These are phyloP conservation scores for Orchestia grillus DNA, from an alignment of 1,140 invertebrate species.

Conservation along the genomic window DNA sequence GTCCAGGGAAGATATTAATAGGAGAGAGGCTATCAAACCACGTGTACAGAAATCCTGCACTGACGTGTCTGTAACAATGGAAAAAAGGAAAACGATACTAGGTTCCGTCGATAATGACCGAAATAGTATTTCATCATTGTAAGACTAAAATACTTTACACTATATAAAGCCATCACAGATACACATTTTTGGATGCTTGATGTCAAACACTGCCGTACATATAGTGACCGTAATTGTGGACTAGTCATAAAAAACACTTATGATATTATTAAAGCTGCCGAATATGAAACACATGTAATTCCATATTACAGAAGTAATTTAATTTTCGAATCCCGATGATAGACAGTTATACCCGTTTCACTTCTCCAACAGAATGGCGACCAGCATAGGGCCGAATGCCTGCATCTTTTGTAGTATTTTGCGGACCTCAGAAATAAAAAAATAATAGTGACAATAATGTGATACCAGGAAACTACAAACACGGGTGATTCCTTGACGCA, in stretches of 20 bases:
- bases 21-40: neutral
- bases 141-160: neutral
- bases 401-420: no score
- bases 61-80: neutral
- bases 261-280: neutral
- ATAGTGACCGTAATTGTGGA: no score
- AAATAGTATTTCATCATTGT: neutral
- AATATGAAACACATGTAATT: neutral
- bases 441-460: neutral
- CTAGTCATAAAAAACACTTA: no score
- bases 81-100: neutral
- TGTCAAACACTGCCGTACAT: neutral
- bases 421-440: neutral
- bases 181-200: neutral
- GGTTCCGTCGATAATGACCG: neutral
- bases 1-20: neutral
- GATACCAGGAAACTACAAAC: neutral
- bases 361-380: neutral
- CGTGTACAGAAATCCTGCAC: neutral
- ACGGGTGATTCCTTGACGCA: neutral
- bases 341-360: neutral
- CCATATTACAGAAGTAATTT: neutral
- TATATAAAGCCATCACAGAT: neutral
- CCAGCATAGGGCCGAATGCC: neutral
- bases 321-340: neutral